Base-by-base conservation (phyloP, 1,140 invertebrate genomes). In the Drosophila busckii region DNA sequence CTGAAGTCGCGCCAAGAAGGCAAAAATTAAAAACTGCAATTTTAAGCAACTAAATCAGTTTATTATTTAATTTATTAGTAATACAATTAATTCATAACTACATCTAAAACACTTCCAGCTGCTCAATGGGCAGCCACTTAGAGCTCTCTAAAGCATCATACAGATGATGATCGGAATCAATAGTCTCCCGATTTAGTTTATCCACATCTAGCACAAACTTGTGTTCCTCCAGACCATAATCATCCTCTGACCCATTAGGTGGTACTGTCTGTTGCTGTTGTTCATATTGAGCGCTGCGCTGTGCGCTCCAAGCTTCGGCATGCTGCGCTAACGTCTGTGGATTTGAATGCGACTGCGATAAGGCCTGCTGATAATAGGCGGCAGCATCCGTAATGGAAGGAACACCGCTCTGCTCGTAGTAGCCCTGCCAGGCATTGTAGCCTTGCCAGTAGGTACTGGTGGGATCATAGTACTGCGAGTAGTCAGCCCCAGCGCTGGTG, bases 71-170 rank as follows among this genome's bases (percentile, higher is more conserved):
- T 5, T 17, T 7, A 9, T 32, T 28, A 29, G 38, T 41, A 32
- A 7, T 10, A 4, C 2, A 26, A 16, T 5, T 23, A 17, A n/a
- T n/a, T 1, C n/a, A n/a, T n/a, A n/a, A n/a, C n/a, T n/a, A n/a
- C n/a, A n/a, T 17, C 19, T 82, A 82, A 49, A 82, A 88, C 4
- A 87, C 84, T 84, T 92, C 91, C 52, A 92, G 54, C 19, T 90
- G 90, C 29, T 92, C 91, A 50, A 89, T 89, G 5, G 92, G 91
- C 56, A 93, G 86, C 94, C 94, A 95, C 67, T 94, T 93, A 2
- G 93, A 94, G 61, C 92, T 91, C 84, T 95, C 94, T 17, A 95
- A 67, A n/a, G 92, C 92, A 88, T 94, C 94, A 92, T 94, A 95
- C 0, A 95, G 87, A 53, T 91, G 92, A 31, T 92, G 90, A 71